A percentile compares a stretch with the other conserved stretches of the same genome.
Conservation (phyloP, 2,797 vertebrate genomes). For the Selene dorsalis region DNA sequence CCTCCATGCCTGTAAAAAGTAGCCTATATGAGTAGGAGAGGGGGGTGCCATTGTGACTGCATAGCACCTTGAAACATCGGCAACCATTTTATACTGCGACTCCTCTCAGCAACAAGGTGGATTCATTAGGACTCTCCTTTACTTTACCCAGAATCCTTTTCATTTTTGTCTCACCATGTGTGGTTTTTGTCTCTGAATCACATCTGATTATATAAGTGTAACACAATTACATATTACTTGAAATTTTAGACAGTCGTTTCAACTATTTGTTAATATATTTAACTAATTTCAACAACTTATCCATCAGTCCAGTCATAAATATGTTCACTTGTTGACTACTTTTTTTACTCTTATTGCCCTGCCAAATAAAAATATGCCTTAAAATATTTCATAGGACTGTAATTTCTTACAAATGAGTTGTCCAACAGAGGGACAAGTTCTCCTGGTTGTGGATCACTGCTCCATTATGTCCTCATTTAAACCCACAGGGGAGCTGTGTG, state of each 20-base stretch:
- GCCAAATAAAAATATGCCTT: no score
- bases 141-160: not conserved
- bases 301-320: no score
- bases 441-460: slow-evolving; percentile 16
- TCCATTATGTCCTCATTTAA: slow-evolving; percentile 55
- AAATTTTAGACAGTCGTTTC: no score
- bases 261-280: no score
- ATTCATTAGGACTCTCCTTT: not conserved
- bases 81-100: slow-evolving; percentile 54
- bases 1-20: slow-evolving; percentile 40
- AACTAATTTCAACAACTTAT: no score
- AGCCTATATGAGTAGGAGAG: slow-evolving; percentile 12
- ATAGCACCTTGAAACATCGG: slow-evolving; percentile 24
- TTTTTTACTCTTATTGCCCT: not conserved
- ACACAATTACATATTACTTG: no score
- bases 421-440: not conserved
- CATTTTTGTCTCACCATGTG: not conserved
- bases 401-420: not conserved
- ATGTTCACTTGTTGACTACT: not conserved
- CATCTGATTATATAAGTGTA: no score
- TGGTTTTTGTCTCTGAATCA: no score
- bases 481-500: slow-evolving; percentile 28
- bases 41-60: slow-evolving; percentile 31
- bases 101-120: slow-evolving; percentile 22
- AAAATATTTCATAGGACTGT: not conserved